phyloP scores from a whole-genome alignment of 1,140 invertebrate genomes.

The Marisa cornuarietis region DNA sequence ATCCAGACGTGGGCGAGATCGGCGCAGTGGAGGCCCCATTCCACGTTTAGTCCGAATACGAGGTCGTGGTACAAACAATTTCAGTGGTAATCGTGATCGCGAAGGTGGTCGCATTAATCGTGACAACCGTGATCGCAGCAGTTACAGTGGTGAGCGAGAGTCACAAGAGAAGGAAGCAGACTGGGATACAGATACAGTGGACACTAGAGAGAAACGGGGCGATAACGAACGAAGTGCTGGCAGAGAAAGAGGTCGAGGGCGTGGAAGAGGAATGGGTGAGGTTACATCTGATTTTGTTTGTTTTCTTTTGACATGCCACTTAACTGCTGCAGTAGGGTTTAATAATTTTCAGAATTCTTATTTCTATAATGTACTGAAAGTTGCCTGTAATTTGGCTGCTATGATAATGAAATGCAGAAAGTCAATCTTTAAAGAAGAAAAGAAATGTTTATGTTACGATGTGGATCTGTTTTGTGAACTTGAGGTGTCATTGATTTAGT shows the following conservation, averaged over 20 bases:
- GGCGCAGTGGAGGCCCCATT: constrained; percentile 47
- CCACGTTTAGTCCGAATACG: constrained; percentile 48
- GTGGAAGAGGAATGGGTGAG: constrained; percentile 62
- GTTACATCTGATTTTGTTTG: background rate
- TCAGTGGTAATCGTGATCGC: constrained; percentile 49
- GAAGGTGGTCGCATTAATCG: constrained; percentile 25
- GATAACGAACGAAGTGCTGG: constrained; percentile 38
- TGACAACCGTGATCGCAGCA: constrained; percentile 16
- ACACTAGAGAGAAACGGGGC: constrained; percentile 11
- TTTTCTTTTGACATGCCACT: no score
- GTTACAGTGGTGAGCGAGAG: constrained; percentile 20
- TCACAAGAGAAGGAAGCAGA: constrained; percentile 28
- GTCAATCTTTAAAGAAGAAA: no score
- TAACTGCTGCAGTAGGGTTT: no score
- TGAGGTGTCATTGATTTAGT: background rate
- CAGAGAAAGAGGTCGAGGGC: constrained; percentile 66
- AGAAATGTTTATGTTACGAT: no score
- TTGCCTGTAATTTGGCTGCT: no score
- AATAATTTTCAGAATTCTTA: no score
- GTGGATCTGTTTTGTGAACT: background rate
- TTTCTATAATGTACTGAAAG: no score
- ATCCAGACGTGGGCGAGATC: constrained; percentile 35
- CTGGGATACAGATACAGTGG: constrained; percentile 22
- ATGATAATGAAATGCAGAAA: no score
- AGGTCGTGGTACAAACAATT: constrained; percentile 46